phyloP scores from a whole-genome alignment of 2,888 invertebrate genomes.

The Gortyna flavago region DNA sequence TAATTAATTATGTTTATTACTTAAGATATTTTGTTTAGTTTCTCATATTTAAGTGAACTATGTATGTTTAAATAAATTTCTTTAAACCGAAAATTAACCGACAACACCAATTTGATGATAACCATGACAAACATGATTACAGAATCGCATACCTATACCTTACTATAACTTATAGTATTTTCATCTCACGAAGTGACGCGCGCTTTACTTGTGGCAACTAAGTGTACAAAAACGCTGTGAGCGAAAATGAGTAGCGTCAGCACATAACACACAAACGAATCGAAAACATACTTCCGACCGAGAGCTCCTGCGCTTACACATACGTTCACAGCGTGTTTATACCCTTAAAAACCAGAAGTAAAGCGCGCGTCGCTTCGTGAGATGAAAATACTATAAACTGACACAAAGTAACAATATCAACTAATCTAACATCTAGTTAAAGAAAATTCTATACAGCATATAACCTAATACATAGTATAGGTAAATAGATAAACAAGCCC shows the following conservation, averaged over 20 bases:
- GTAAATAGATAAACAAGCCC: neutral
- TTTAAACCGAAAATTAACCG: too few relatives aligned
- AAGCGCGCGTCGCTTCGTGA: neutral
- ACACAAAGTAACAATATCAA: conserved; percentile 2
- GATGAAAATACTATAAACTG: neutral
- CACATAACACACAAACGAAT: too few relatives aligned
- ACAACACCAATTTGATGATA: neutral
- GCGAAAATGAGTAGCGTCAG: neutral
- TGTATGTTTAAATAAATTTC: too few relatives aligned
- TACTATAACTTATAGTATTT: too few relatives aligned
- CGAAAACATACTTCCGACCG: too few relatives aligned
- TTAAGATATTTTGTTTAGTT: too few relatives aligned
- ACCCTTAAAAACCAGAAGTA: neutral
- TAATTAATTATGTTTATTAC: too few relatives aligned
- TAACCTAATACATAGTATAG: neutral
- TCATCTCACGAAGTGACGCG: neutral
- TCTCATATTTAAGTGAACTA: too few relatives aligned
- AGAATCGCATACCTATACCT: neutral
- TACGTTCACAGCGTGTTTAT: too few relatives aligned
- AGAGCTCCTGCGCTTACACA: too few relatives aligned
- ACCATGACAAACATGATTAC: neutral
- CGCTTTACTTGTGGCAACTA: neutral
- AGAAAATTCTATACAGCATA: neutral
- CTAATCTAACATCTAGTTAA: neutral
- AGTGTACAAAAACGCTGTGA: neutral